Evolutionary conservation across 2,888 invertebrate species (phyloP).

Genomic region (Hirudinaria manillensis): DNA sequence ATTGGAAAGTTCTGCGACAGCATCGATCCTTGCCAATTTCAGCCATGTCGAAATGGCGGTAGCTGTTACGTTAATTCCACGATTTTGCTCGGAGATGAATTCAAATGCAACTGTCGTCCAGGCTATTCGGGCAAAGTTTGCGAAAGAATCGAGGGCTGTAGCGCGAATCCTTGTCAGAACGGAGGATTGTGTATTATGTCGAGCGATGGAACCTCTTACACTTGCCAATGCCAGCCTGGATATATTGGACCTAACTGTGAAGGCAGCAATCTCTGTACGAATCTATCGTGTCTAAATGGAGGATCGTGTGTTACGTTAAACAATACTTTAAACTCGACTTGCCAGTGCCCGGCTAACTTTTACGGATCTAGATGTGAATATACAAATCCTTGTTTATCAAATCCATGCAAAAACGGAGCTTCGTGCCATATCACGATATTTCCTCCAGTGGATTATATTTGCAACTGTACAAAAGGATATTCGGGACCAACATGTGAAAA

Average conservation of each 20-base stretch:
- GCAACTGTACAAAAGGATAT: conserved; percentile 39
- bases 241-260: neutral
- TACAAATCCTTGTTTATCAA: neutral
- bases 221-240: conserved; percentile 42
- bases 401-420: conserved; percentile 43
- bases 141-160: conserved; percentile 32
- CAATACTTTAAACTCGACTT: conserved; percentile 9
- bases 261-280: conserved; percentile 41
- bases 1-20: conserved; percentile 36
- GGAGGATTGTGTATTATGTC: neutral
- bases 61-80: conserved; percentile 32
- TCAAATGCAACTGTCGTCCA: conserved; percentile 37
- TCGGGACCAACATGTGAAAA: conserved; percentile 41
- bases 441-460: conserved; percentile 13
- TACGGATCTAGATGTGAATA: conserved; percentile 25
- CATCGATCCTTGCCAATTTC: conserved; percentile 38
- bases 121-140: conserved; percentile 43
- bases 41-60: conserved; percentile 42
- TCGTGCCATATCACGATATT: conserved; percentile 33
- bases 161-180: conserved; percentile 7
- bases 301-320: conserved; percentile 41
- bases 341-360: conserved; percentile 20
- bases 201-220: neutral
- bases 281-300: conserved; percentile 43
- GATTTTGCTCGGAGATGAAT: neutral